Base-by-base conservation (phyloP, 2,888 invertebrate genomes). In the Cremastinae sp. region DNA sequence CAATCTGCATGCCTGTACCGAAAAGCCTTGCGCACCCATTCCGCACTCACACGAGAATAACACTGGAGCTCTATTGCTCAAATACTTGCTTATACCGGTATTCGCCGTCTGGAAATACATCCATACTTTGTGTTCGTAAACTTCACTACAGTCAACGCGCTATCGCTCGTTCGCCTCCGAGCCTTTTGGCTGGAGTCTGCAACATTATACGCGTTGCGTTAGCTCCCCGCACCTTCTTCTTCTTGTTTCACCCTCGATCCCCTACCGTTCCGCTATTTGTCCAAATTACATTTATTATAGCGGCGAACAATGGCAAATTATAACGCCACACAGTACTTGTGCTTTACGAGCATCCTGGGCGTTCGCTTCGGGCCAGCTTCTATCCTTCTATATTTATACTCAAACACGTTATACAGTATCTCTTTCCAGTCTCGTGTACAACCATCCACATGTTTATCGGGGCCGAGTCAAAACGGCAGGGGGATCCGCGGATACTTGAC, bases 261-360 rank as follows among this genome's bases (percentile, higher is more conserved):
- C 73, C 66, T 74, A 81, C 74, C 72, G 75, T 80, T 78, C 71
- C 75, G 72, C 76, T 75, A 78, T 83, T 83, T 81, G 75, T 75
- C 77, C 78, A 80, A 83, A 82, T 83, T 79, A 81, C 80, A 79
- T 80, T 81, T 79, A 79, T 79, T 75, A 79, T 68, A 69, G 39
- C 68, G 61, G 66, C 74, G 71, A 75, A 80, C 80, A 80, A 78
- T 78, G 75, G 78, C 61, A 74, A 79, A 79, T 81, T 74, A 73
- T 71, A 77, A 73, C 64, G 45, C 56, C 59, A 64, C 56, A 56
- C 64, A 71, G 74, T 78, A 71, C 76, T 70, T 74, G 64, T 83
- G 82, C 69, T 85, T 84, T 82, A 83, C 81, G 85, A 85, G 82
- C 80, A 78, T 76, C 80, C 82, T 79, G 80, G 81, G 83, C 76